Evolutionary conservation across 2,113 vertebrate genomes (phyloP).

Genomic region (Neodon shergylaensis): DNA sequence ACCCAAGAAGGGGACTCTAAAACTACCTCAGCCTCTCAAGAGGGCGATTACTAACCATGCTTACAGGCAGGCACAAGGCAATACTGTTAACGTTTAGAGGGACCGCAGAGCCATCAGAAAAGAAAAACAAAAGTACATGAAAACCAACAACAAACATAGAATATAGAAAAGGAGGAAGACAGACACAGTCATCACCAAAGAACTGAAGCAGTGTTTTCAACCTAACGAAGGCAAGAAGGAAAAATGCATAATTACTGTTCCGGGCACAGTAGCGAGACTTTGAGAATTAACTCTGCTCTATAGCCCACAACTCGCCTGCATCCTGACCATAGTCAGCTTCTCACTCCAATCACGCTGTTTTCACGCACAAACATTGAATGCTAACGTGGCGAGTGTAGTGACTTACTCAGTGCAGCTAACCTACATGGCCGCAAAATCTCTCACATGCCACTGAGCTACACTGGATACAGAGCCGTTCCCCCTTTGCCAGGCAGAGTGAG

Average conservation of each 20-base stretch:
- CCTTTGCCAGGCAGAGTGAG: neutral
- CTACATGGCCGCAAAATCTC: neutral
- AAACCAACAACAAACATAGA: neutral
- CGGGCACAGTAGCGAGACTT: neutral
- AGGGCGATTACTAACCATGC: neutral
- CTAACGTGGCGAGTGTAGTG: neutral
- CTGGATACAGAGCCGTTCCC: neutral
- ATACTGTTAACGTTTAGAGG: neutral
- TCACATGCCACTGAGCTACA: neutral
- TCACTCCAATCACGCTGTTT: neutral
- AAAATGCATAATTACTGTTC: neutral
- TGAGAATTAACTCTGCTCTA: neutral
- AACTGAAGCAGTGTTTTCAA: neutral
- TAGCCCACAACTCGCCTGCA: neutral
- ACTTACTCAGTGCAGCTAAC: neutral
- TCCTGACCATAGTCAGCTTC: neutral
- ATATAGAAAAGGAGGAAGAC: neutral
- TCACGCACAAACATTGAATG: no score
- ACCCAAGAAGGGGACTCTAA: neutral
- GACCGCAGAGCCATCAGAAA: neutral
- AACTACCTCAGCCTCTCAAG: neutral
- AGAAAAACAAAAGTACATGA: rapidly evolving
- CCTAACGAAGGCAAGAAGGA: neutral
- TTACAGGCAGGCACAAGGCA: neutral
- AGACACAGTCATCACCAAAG: neutral